Base-by-base conservation (phyloP, 2,113 vertebrate species). In the Taurulus bubalis region DNA sequence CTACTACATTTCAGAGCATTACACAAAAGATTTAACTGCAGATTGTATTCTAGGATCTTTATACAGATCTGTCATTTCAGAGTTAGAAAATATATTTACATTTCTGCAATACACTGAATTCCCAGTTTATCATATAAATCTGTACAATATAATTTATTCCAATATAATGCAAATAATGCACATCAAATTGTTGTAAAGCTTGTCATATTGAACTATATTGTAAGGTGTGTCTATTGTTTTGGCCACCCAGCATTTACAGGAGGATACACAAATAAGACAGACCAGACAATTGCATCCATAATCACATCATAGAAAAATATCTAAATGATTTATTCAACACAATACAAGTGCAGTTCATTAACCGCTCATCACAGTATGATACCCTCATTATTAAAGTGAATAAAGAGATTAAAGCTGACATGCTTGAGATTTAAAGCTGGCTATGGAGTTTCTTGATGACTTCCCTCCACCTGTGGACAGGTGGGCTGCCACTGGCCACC, bases 391-490 rank as follows among this genome's bases (percentile, higher is more conserved):
- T 62, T 20, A 7, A 74, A 60, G 55, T 42, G 3, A 53, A 58
- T 51, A 32, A 28, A 58, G 22, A 64, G 8, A 56, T 81, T 80
- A 80, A 68, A 85, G 32, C 60, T 69, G 45, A 73, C n/a, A 6
- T 53, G 3, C 28, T 18, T 15, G 6, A 53, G 42, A 40, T 59
- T 97, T 91, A 99, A 70, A 99, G 93, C 40, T 95, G 96, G 90
- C 94, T 94, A 64, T n/a, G 90, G 2, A 77, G 87, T 8, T 0
- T 83, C 62, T 90, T 89, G 49, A 94, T 80, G 79, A 93, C 87
- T 38, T 91, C 94, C 89, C 89, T 94, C 98, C 98, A 99, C 28
- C 92, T 94, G 47, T 95, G 85, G 77, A 99, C 32, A 0, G 97
- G 96, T 6, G 97, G 97, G 77, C 83, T 98, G 74, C 97, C 97